Evolutionary conservation across 2,888 invertebrate species (phyloP).

Genomic region (Octonoba sinensis): DNA sequence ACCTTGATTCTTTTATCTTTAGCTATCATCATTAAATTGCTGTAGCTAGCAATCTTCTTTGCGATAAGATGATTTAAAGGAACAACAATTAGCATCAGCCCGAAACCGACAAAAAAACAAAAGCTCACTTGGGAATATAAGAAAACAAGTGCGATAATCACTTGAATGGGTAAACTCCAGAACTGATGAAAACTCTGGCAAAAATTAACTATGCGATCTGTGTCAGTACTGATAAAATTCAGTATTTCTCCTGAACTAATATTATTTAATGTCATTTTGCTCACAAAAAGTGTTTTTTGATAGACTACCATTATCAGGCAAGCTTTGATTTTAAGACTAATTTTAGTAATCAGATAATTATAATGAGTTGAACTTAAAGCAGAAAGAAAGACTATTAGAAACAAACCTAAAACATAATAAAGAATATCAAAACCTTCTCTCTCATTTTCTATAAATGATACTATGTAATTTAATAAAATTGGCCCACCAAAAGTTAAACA

Average conservation of each 20-base stretch:
- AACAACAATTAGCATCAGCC: constrained; percentile 87
- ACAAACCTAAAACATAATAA: constrained; percentile 77
- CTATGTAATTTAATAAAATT: constrained; percentile 84
- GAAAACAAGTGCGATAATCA: constrained; percentile 84
- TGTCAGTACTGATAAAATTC: constrained; percentile 97
- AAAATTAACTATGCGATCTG: constrained; percentile 93
- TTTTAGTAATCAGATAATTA: constrained; percentile 86
- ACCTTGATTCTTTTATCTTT: constrained; percentile 90
- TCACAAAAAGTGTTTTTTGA: constrained; percentile 77
- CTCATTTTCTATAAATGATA: constrained; percentile 83
- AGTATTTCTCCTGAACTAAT: constrained; percentile 87
- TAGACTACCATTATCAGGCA: constrained; percentile 87
- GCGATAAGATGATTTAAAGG: constrained; percentile 93
- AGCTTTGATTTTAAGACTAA: constrained; percentile 88
- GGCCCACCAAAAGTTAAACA: constrained; percentile 89
- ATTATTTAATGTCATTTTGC: constrained; percentile 70
- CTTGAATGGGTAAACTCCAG: constrained; percentile 96
- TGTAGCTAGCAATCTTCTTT: constrained; percentile 86
- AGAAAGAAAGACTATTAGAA: constrained; percentile 78
- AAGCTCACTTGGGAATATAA: constrained; percentile 89
- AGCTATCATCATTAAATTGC: constrained; percentile 87
- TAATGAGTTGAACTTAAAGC: constrained; percentile 89
- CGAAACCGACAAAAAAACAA: constrained; percentile 90
- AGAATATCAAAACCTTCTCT: constrained; percentile 70
- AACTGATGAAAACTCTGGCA: constrained; percentile 95